phyloP scores from a whole-genome alignment of 2,797 vertebrate species.

The Otolemur crassicaudatus region DNA sequence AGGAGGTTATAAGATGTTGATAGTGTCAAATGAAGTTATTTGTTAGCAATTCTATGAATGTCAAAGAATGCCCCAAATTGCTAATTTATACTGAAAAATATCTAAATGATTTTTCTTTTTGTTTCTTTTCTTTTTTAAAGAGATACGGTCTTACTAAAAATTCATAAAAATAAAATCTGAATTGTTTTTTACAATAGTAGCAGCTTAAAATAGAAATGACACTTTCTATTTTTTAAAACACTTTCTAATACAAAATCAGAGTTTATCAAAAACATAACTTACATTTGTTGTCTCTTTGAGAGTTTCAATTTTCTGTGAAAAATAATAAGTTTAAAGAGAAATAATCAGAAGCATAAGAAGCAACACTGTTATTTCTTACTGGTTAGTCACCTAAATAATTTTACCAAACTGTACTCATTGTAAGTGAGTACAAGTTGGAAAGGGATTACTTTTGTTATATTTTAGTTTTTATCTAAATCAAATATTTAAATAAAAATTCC shows the following conservation, averaged over 20 bases:
- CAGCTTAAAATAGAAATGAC: constrained; percentile 17
- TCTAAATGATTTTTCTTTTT: neutral
- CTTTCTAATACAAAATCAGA: constrained; percentile 49
- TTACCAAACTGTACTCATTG: constrained; percentile 47
- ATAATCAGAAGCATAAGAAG: constrained; percentile 65
- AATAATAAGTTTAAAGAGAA: constrained; percentile 76
- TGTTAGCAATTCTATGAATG: constrained; percentile 33
- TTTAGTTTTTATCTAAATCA: constrained; percentile 1
- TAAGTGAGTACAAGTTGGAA: neutral
- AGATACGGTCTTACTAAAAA: too few species aligned
- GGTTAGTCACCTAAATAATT: constrained; percentile 44
- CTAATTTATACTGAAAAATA: constrained; percentile 34
- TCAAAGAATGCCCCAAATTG: constrained; percentile 25
- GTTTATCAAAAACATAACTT: constrained; percentile 88
- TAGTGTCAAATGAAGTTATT: constrained; percentile 9
- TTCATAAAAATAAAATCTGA: neutral
- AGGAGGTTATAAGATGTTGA: neutral
- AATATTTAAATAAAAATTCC: constrained; percentile 50
- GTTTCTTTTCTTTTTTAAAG: neutral
- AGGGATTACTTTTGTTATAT: constrained; percentile 4
- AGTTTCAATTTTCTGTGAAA: constrained; percentile 96
- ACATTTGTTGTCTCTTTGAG: constrained; percentile 99
- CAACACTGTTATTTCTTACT: neutral
- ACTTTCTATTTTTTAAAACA: neutral
- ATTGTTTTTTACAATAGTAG: constrained; percentile 4